Base-by-base conservation (phyloP, 2,113 vertebrate genomes). In the Oostethus manadensis region DNA sequence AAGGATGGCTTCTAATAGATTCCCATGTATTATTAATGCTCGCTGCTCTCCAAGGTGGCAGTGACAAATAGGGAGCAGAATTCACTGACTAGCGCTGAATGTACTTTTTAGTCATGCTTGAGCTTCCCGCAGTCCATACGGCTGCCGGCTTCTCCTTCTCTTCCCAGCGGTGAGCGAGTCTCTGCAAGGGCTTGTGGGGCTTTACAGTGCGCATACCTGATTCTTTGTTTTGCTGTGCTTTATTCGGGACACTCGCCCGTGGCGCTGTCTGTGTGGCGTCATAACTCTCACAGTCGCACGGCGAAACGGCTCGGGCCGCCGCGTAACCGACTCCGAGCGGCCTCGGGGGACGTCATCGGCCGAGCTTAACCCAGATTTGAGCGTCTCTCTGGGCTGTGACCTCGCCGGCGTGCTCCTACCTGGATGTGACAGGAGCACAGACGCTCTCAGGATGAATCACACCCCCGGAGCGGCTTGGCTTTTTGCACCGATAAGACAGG, bases 11-110 rank as follows among this genome's bases (percentile, higher is more conserved):
- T 90, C 93, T 97, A 99, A 97, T 95, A 94, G 93, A 95, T 94
- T 94, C 92, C 89, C 38, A 95, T 96, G 92, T 93, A 97, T 99
- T 98, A 98, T 98, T 98, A 98, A 99, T 99, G 92, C 90, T 90
- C 84, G 85, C 90, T 55, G 78, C 91, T 93, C 91, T 93, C 92
- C 92, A 92, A 95, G 94, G 92, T 97, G 94, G 93, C 94, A 96
- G 92, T 95, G 96, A 98, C 93, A 97, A 97, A 98, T 98, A 93
- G 93, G 92, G 93, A 95, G 92, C 90, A 91, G 85, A 93, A 92
- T 92, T 92, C 91, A 95, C 92, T 93, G 93, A 95, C 93, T 94
- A 90, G 92, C 93, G 90, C 88, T 92, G 93, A 94, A 94, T 94
- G 94, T 92, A 93, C 92, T 92, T 94, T 97, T 96, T 95, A 97